Evolutionary conservation across 2,797 vertebrate species (phyloP).

Genomic region (Catharus ustulatus): DNA sequence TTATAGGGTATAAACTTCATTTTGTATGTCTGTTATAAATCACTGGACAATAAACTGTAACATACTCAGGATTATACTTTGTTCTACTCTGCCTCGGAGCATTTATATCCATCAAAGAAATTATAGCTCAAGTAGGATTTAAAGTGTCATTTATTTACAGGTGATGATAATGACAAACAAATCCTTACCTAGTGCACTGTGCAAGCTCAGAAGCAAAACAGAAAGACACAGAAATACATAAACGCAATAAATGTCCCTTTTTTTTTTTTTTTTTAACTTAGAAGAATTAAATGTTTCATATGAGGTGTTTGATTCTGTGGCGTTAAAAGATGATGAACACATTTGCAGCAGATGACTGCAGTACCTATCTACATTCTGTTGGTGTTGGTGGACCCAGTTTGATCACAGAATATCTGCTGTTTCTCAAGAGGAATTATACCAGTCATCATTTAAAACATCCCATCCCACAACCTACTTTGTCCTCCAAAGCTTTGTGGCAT

Average conservation of each 20-base stretch:
- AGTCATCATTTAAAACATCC: not conserved
- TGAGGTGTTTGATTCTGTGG: not conserved
- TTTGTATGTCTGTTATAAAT: not conserved
- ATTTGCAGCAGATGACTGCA: not conserved
- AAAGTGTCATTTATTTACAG: conserved; percentile 17
- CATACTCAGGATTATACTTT: not conserved
- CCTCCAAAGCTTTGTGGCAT: not conserved
- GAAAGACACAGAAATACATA: not conserved
- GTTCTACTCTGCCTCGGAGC: not conserved
- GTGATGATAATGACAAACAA: conserved; percentile 6
- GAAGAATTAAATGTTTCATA: not conserved
- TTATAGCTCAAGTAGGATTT: conserved; percentile 6
- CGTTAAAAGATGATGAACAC: not conserved
- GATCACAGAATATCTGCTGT: not conserved
- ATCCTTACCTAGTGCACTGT: not conserved
- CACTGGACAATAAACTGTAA: not conserved
- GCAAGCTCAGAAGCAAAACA: not conserved
- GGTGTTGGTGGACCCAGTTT: not conserved
- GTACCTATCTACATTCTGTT: not conserved
- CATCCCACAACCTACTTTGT: not conserved
- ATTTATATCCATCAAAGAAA: conserved; percentile 35
- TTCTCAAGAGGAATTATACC: not conserved
- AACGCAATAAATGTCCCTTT: not conserved
- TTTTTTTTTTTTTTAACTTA: not conserved
- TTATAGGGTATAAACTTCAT: not conserved